Evolutionary conservation across 1,140 invertebrate genomes (phyloP).

Genomic region (Hypsibius dujardini): DNA sequence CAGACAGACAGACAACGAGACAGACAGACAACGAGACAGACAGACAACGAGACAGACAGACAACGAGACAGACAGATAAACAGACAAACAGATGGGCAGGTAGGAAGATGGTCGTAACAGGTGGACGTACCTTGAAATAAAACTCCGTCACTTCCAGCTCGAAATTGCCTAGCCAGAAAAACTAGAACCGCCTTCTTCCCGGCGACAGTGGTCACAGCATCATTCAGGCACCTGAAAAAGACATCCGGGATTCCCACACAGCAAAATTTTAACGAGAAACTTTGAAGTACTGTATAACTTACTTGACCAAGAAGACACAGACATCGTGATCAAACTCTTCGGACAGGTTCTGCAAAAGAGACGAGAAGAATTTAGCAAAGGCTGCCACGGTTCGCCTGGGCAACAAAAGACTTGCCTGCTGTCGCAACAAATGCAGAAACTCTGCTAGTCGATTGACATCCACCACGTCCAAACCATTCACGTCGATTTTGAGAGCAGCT

Average conservation of each 20-base stretch:
- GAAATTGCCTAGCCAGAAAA: not conserved
- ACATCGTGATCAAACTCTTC: not conserved
- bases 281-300: not conserved
- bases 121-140: not conserved
- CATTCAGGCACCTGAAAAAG: not conserved
- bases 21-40: too few species aligned
- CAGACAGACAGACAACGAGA: too few species aligned
- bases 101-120: too few species aligned
- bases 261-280: too few species aligned
- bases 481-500: not conserved
- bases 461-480: not conserved
- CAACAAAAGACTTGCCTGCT: not conserved
- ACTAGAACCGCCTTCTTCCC: not conserved
- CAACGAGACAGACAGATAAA: too few species aligned
- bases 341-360: not conserved
- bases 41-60: too few species aligned
- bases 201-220: not conserved
- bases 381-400: not conserved
- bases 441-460: not conserved
- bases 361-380: not conserved
- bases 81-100: too few species aligned
- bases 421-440: not conserved
- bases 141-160: not conserved
- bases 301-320: slow-evolving; percentile 2
- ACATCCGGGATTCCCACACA: not conserved